Conservation (phyloP, 2,888 invertebrate species). For the Synergus itoensis region DNA sequence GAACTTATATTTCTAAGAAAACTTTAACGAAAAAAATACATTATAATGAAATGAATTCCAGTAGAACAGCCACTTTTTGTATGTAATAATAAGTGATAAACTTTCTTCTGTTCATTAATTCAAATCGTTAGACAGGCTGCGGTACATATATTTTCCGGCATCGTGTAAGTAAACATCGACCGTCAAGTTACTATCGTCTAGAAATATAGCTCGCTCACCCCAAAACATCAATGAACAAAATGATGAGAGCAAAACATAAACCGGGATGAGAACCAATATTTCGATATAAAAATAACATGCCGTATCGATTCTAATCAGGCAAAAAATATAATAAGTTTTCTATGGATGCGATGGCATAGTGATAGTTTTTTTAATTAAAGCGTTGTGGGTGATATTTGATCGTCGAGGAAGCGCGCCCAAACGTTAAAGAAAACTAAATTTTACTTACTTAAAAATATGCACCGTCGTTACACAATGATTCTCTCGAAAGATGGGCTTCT, state of each 20-base stretch:
- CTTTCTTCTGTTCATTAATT: background rate
- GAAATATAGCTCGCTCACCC: background rate
- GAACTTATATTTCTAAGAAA: background rate
- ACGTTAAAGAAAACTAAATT: background rate
- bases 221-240: background rate
- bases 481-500: background rate
- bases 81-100: background rate
- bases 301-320: background rate
- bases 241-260: background rate
- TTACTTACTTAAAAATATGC: slow-evolving; percentile 27
- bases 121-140: background rate
- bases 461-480: background rate
- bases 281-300: background rate
- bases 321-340: background rate
- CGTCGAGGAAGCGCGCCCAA: slow-evolving; percentile 1
- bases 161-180: slow-evolving; percentile 4
- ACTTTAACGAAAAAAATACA: background rate
- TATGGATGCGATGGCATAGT: background rate
- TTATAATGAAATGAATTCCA: background rate
- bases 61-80: background rate
- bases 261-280: background rate
- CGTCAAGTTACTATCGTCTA: background rate
- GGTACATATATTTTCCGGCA: background rate
- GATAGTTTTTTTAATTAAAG: background rate
- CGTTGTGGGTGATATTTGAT: background rate